These are phyloP conservation scores for Brachycybe producta DNA, from an alignment of 2,888 invertebrate species.

Conservation along the genomic window DNA sequence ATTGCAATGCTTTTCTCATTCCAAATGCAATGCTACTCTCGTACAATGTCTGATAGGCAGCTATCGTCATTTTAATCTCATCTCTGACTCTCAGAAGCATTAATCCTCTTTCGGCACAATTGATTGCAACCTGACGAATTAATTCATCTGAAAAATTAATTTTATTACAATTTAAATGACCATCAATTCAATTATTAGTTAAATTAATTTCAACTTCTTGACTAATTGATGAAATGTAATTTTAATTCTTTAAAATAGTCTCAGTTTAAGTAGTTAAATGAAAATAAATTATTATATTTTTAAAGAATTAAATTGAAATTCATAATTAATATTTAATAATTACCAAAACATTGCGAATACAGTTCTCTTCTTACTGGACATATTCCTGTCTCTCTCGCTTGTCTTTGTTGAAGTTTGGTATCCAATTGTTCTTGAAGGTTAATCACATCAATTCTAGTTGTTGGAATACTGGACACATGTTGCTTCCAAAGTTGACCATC, in stretches of 20 bases:
- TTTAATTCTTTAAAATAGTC: too few species aligned
- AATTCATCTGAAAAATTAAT: conserved; percentile 52
- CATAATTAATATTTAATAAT: too few species aligned
- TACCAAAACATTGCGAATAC: conserved; percentile 89
- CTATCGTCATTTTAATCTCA: conserved; percentile 91
- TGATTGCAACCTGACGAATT: conserved; percentile 85
- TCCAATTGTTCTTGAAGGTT: conserved; percentile 93
- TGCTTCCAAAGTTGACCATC: conserved; percentile 84
- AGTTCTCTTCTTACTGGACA: conserved; percentile 86
- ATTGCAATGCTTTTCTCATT: conserved; percentile 91
- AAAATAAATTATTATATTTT: too few species aligned
- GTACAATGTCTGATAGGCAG: conserved; percentile 89
- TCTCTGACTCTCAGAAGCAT: conserved; percentile 81
- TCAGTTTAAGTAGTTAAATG: too few species aligned
- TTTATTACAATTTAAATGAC: not conserved
- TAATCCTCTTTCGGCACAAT: conserved; percentile 92
- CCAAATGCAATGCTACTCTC: conserved; percentile 94
- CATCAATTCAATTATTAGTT: too few species aligned
- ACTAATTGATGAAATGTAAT: too few species aligned
- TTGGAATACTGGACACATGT: conserved; percentile 88
- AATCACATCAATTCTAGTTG: conserved; percentile 87
- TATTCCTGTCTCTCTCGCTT: conserved; percentile 91
- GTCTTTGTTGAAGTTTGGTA: conserved; percentile 72
- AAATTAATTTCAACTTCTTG: too few species aligned
- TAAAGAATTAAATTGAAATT: too few species aligned